Evolutionary conservation across 2,797 vertebrate genomes (phyloP), one percentile per base, ranked within the genome.

Genomic region (Darevskia nairensis): DNA sequence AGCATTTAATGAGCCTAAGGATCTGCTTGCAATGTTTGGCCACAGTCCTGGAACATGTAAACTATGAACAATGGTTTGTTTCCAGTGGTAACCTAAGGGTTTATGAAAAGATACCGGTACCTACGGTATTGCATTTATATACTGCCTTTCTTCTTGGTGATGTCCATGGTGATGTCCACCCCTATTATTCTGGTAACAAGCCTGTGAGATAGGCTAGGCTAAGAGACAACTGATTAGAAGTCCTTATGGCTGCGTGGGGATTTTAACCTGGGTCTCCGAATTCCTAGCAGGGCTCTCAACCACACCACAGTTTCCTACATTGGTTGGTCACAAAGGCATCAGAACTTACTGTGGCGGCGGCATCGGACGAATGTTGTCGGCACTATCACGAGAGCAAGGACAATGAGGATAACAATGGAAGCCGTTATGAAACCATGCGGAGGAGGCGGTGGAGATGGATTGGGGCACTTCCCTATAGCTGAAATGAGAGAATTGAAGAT

Each of bases 271-370:
- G 4, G 39, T 41, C 25, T 21, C 3, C 4, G 4, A 23, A 64
- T n/a, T 69, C 68, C 10, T 19, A 17, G 32, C 35, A 19, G 32
- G 29, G 19, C 71, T 8, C 7, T 17, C 71, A 78, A 29, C 61
- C 35, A 66, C 21, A 66, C 4, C n/a, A 69, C 27, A 41, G 27
- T 27, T 15, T 44, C 46, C 25, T 17, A 46, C 39, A 15, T 3
- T 27, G 64, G 23, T 82, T 85, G 64, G 74, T 85, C 87, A 91
- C 50, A 86, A 90, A 93, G 78, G 77, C 29, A 88, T 44, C 23
- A 76, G 4, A 72, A 90, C 95, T 94, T 93, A 96, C 95, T 85
- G 1, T 0, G 89, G 74, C 89, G 90, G 1, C 0, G 89, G 74
- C 90, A 91, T 82, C 44, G 27, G 85, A 95, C 15, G 79, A 90